Percentiles rank a stretch among this genome's conserved stretches.
phyloP scores from a whole-genome alignment of 2,888 invertebrate species.

The Orchestes rusci region DNA sequence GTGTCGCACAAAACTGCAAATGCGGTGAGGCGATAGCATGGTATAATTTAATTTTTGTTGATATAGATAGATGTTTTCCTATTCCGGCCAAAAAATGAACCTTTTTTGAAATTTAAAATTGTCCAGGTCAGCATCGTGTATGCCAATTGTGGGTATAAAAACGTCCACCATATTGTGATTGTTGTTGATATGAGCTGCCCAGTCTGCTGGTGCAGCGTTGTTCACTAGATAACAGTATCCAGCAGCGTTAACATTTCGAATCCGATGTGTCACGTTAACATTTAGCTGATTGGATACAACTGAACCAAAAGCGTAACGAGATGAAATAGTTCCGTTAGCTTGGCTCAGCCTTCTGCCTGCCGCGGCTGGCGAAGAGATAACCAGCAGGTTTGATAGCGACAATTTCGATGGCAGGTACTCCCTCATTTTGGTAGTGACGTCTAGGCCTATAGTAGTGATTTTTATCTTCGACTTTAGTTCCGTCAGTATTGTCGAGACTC shows the following conservation, averaged over 20 bases:
- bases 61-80: too few species aligned
- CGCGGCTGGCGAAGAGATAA: background rate
- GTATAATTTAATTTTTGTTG: too few species aligned
- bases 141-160: background rate
- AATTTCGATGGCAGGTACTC: background rate
- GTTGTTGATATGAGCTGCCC: background rate
- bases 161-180: background rate
- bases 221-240: background rate
- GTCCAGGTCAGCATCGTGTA: too few species aligned
- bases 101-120: too few species aligned
- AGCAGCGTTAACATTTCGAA: background rate
- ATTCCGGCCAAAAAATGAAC: too few species aligned
- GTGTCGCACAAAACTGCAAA: too few species aligned
- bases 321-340: background rate
- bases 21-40: too few species aligned
- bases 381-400: background rate
- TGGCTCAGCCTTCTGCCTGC: background rate
- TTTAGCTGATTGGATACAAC: background rate
- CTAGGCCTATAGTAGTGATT: background rate
- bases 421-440: background rate
- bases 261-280: background rate
- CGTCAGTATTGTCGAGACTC: background rate
- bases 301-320: background rate
- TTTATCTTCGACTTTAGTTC: background rate
- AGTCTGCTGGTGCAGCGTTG: background rate